Evolutionary conservation across 2,797 vertebrate species (phyloP), one percentile per base, ranked within the genome.

Genomic region (Gadopsis bispinosus): DNA sequence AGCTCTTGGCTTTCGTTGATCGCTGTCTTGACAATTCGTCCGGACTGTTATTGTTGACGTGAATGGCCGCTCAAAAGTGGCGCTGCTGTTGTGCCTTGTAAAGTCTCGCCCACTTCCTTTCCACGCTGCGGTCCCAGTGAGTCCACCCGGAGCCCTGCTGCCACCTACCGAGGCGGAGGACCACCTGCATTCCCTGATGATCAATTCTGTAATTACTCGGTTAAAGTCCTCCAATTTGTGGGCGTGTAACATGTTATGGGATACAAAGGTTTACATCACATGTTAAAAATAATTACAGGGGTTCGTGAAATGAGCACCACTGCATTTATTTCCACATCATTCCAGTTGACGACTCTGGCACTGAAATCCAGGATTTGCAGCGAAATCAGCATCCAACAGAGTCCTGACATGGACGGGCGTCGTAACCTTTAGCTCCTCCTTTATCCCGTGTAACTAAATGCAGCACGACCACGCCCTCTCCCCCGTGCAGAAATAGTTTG

Each of bases 61-160:
- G 1, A 26, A 14, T 2, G 3, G 60, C 19, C 37, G 83, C 85
- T 92, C 76, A 86, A 93, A 93, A 88, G 87, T 90, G 77, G 88
- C 89, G 92, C 87, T 93, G 89, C 87, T 93, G 89, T 79, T 20
- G 83, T 7, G 10, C 11, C 7, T 1, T 1, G 12, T 3, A 1
- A 70, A 41, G 31, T 63, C 66, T 0, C 70, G 80, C 77, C 86
- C 75, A 75, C 73, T 20, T 22, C 7, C 39, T 61, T 79, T 76
- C 61, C 6, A 77, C 65, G 1, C 56, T 14, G 29, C 3, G 0
- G 9, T 0, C 4, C 7, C 0, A 19, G 12, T 4, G 39, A 7
- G 7, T 22, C 6, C 17, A 10, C 1, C 0, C 14, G 8, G 7
- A 2, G 5, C 2, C 2, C 48, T 84, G 48, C 83, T 81, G 88